Conservation (phyloP, 2,797 vertebrate species). For the Protosalanx chinensis region DNA sequence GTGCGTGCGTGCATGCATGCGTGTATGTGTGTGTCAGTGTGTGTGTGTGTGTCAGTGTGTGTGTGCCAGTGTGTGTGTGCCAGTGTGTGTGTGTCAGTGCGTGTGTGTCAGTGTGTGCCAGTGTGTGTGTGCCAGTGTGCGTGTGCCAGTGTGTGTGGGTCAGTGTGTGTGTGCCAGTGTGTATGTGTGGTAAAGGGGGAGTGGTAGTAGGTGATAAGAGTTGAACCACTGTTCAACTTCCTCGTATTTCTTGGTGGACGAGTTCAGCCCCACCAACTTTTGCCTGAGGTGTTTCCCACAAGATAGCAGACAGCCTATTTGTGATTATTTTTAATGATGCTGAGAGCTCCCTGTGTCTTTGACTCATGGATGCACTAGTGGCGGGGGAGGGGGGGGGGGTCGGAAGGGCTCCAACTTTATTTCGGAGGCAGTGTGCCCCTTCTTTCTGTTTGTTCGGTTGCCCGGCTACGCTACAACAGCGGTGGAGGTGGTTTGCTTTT, state of each 20-base stretch:
- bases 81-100: neutral
- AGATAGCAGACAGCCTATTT: conserved; percentile 42
- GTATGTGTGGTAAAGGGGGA: conserved; percentile 35
- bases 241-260: conserved; percentile 46
- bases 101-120: too few relatives aligned
- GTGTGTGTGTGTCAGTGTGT: neutral
- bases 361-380: conserved; percentile 19
- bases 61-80: conserved; percentile 3
- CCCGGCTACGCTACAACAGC: neutral
- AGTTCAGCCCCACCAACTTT: conserved; percentile 68
- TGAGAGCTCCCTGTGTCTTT: conserved; percentile 58
- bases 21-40: conserved; percentile 16
- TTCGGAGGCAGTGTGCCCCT: neutral
- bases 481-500: conserved; percentile 35
- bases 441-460: neutral
- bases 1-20: conserved; percentile 15
- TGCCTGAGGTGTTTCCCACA: conserved; percentile 38
- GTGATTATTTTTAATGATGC: conserved; percentile 46
- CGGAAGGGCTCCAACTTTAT: conserved; percentile 15
- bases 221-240: conserved; percentile 70
- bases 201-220: conserved; percentile 74
- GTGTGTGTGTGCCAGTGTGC: conserved; percentile 27
- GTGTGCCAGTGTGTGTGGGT: too few relatives aligned
- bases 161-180: conserved; percentile 12
- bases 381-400: neutral